Evolutionary conservation across 2,113 vertebrate genomes (phyloP).

Genomic region (Rhinolophus sinicus): DNA sequence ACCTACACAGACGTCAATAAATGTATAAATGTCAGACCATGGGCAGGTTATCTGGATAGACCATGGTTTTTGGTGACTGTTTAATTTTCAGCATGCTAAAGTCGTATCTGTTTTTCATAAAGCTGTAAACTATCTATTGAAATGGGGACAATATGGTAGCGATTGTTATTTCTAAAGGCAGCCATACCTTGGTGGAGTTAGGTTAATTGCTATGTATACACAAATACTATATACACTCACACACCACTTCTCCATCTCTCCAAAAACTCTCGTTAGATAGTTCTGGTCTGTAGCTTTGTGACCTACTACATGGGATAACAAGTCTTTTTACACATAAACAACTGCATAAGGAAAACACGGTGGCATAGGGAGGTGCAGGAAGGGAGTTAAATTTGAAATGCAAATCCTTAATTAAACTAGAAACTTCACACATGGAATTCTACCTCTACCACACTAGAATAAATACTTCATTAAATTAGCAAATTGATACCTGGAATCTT

Average conservation of each 20-base stretch:
- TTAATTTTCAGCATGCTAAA: constrained; percentile 37
- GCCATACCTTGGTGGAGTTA: background rate
- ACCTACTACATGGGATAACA: background rate
- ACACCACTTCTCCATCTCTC: background rate
- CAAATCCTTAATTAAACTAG: constrained; percentile 48
- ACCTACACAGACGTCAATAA: constrained; percentile 32
- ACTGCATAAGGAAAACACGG: background rate
- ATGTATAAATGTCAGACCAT: background rate
- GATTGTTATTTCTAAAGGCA: background rate
- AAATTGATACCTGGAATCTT: background rate
- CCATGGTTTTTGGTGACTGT: constrained; percentile 2
- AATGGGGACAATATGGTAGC: background rate
- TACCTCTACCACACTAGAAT: background rate
- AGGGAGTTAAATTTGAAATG: background rate
- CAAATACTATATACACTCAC: background rate
- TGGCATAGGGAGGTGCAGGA: background rate
- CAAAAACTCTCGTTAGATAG: background rate
- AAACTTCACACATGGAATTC: background rate
- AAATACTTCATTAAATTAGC: constrained; percentile 36
- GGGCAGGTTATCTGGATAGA: background rate
- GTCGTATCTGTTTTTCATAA: background rate
- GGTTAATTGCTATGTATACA: background rate
- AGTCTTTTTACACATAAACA: background rate
- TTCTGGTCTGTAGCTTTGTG: background rate
- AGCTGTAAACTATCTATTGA: background rate